phyloP scores from a whole-genome alignment of 2,888 invertebrate genomes.

The Thecophora atra region DNA sequence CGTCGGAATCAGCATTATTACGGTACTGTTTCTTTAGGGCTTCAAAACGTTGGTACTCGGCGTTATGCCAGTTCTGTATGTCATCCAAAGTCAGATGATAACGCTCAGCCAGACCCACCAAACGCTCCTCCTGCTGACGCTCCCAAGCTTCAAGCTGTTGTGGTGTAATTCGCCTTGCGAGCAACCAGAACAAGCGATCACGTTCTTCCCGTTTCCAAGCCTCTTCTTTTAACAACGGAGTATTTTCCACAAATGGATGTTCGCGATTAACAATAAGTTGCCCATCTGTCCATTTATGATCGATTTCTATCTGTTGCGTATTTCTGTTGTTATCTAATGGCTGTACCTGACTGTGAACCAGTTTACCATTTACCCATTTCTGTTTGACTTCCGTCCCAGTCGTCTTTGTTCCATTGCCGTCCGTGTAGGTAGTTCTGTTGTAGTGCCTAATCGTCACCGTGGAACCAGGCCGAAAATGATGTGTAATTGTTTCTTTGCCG shows the following conservation, averaged over 20 bases:
- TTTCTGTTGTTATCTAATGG: constrained; percentile 58
- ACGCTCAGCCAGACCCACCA: constrained; percentile 54
- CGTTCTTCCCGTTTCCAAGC: constrained; percentile 63
- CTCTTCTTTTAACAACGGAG: constrained; percentile 51
- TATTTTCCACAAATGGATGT: neutral
- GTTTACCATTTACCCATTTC: constrained; percentile 59
- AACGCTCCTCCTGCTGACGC: constrained; percentile 60
- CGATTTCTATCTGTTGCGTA: too few relatives aligned
- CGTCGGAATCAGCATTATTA: constrained; percentile 53
- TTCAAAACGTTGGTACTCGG: constrained; percentile 57
- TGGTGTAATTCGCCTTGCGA: constrained; percentile 49
- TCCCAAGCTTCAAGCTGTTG: constrained; percentile 60
- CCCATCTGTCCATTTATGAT: neutral
- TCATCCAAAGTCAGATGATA: constrained; percentile 54
- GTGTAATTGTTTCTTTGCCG: constrained; percentile 39
- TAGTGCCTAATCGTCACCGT: constrained; percentile 54
- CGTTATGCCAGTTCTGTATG: constrained; percentile 60
- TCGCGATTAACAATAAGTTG: neutral
- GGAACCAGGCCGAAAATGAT: constrained; percentile 45
- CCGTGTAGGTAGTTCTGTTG: constrained; percentile 57
- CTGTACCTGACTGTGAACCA: constrained; percentile 56
- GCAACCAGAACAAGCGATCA: constrained; percentile 61
- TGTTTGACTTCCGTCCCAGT: constrained; percentile 57
- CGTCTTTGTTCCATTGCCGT: constrained; percentile 57
- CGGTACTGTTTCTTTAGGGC: constrained; percentile 55